Base-by-base conservation (phyloP, 2,888 invertebrate species). In the Hofmannophila pseudospretella region DNA sequence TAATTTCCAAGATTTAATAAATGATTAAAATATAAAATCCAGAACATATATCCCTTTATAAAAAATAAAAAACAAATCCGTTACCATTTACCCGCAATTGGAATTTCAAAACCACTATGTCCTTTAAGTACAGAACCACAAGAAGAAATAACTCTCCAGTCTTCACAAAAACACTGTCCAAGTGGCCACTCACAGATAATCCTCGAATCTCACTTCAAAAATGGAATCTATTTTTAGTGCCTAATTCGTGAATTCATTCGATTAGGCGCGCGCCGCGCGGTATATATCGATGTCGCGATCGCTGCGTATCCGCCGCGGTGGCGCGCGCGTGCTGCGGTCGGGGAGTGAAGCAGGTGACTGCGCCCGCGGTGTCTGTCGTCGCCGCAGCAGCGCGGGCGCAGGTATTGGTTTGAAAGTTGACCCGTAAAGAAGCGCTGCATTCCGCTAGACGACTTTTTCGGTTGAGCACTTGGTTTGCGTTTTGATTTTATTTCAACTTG, bases 291-390 rank as follows among this genome's bases (percentile, higher is more conserved):
- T n/a, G n/a, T n/a, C n/a, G n/a, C n/a, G 45, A 31, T 32, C 36
- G 54, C 50, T 44, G 52, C 65, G 61, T 31, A 12, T 30, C 25
- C 23, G 27, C 50, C 58, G 52, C 55, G 49, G 44, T 45, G 43
- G 28, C 28, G 31, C 22, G 14, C 60, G 67, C 73, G 74, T 74
- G 67, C 54, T 59, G 54, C 70, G 65, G 48, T 50, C 59, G 45
- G 54, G 63, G 67, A 65, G 54, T 51, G 63, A 71, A 63, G 67
- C 78, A 78, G 78, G 80, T 78, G 79, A 81, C 81, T 81, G 75
- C 28, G 32, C 9, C 23, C 9, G 25, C 23, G 25, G 12, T n/a
- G 28, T n/a, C n/a, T n/a, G n/a, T n/a, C n/a, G n/a, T n/a, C n/a
- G n/a, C n/a, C 33, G n/a, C 12, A 2, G 28, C 31, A 8, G 14